phyloP scores from a whole-genome alignment of 2,888 invertebrate genomes.

The Rhingia campestris region DNA sequence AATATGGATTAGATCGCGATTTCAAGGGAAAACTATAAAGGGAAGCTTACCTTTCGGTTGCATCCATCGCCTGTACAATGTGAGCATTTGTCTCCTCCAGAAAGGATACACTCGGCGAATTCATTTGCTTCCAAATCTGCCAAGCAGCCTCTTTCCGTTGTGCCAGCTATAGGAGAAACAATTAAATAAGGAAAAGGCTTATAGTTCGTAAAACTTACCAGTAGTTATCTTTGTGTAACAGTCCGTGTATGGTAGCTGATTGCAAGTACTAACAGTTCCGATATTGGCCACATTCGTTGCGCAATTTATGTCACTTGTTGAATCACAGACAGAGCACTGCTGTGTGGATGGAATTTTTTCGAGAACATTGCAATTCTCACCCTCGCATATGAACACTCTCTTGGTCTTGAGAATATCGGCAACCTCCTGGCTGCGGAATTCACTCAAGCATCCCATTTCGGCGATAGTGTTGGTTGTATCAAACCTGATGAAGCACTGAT shows the following conservation, averaged over 20 bases:
- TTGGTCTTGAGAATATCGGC: conserved; percentile 78
- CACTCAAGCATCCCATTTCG: conserved; percentile 79
- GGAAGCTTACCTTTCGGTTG: conserved; percentile 77
- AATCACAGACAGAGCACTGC: conserved; percentile 78
- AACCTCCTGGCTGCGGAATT: conserved; percentile 77
- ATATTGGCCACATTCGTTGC: conserved; percentile 76
- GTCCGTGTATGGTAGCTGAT: conserved; percentile 77
- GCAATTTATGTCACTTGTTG: conserved; percentile 76
- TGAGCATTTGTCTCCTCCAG: conserved; percentile 76
- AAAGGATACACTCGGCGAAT: conserved; percentile 78
- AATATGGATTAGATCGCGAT: neutral
- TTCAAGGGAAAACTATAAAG: neutral
- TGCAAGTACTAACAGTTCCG: conserved; percentile 76
- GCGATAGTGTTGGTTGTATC: conserved; percentile 76
- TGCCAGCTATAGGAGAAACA: conserved; percentile 74
- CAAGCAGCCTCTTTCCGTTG: conserved; percentile 79
- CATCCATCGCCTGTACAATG: conserved; percentile 77
- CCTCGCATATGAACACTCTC: conserved; percentile 78
- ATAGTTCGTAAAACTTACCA: conserved; percentile 63
- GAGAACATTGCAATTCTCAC: conserved; percentile 77
- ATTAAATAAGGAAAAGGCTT: neutral
- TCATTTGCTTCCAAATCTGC: conserved; percentile 75
- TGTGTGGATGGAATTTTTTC: conserved; percentile 71
- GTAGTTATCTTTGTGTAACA: conserved; percentile 77
- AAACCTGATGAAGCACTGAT: conserved; percentile 78